Conservation (phyloP, 2,113 vertebrate species). For the Calcarius ornatus region DNA sequence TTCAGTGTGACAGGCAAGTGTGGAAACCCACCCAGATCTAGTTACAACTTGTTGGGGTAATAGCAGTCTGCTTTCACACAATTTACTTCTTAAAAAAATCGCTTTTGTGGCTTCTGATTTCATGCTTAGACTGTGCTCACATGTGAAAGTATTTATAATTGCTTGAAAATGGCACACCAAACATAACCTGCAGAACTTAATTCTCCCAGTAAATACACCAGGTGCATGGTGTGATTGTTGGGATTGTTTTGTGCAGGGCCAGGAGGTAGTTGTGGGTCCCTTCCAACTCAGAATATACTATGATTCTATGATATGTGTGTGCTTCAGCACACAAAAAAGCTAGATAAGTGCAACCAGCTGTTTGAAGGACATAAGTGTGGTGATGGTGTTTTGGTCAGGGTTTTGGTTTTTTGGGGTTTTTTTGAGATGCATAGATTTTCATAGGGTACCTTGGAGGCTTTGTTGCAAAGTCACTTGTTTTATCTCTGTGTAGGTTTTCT, state of each 20-base stretch:
- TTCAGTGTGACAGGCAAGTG: neutral
- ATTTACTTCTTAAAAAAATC: neutral
- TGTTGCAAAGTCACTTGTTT: neutral
- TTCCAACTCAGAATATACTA: neutral
- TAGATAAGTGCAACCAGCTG: neutral
- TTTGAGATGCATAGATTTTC: neutral
- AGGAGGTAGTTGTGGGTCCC: neutral
- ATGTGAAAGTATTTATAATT: neutral
- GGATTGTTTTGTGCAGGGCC: neutral
- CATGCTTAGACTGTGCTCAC: neutral
- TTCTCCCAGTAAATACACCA: neutral
- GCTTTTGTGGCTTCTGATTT: neutral
- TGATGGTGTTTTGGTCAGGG: neutral
- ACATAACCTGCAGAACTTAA: neutral
- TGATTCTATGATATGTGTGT: accelerated
- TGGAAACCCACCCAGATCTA: neutral
- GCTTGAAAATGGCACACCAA: neutral
- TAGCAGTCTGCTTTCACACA: neutral
- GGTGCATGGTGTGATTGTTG: neutral
- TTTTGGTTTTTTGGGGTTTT: accelerated
- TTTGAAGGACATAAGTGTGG: neutral
- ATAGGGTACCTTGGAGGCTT: neutral
- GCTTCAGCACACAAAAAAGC: neutral
- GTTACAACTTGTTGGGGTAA: conserved; percentile 1
- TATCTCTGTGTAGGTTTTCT: neutral